Percentiles rank a stretch among this genome's conserved stretches.
Evolutionary conservation across 2,113 vertebrate species (phyloP).

Genomic region (Nibea coibor): DNA sequence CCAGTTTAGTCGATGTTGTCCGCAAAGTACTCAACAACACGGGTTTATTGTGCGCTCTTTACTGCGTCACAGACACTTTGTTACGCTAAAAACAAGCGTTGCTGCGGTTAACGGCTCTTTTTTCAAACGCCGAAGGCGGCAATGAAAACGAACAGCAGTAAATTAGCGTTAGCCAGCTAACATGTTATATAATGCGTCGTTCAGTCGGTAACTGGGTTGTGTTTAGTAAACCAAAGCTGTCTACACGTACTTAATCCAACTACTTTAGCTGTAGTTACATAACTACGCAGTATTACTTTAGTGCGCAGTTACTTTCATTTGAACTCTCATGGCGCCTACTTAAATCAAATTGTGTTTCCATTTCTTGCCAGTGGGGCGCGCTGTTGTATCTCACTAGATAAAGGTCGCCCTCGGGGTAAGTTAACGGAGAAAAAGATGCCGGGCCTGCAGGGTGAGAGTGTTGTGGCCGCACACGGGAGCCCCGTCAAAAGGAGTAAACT

Average conservation of each 20-base stretch:
- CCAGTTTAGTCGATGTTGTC: constrained; percentile 40
- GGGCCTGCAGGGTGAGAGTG: constrained; percentile 88
- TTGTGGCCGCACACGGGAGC: constrained; percentile 83
- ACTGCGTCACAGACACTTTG: accelerated
- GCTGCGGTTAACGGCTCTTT: accelerated
- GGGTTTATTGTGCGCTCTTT: background rate
- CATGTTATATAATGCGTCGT: constrained; percentile 45
- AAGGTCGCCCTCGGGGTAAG: background rate
- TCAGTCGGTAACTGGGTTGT: background rate
- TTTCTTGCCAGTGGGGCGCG: constrained; percentile 52
- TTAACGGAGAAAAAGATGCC: constrained; percentile 85
- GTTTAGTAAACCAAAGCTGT: background rate
- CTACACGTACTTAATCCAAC: accelerated
- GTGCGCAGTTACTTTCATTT: constrained; percentile 48
- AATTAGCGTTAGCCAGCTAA: constrained; percentile 56
- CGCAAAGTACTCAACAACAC: background rate
- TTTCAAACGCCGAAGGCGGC: background rate
- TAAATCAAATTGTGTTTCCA: constrained; percentile 7
- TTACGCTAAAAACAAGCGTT: background rate
- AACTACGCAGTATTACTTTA: background rate
- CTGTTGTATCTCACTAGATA: constrained; percentile 56
- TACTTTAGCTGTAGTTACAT: background rate
- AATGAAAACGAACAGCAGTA: background rate
- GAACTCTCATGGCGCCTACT: constrained; percentile 60
- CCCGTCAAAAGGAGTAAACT: constrained; percentile 91